Evolutionary conservation across 2,888 invertebrate genomes (phyloP).

Genomic region (Chironomus riparius): DNA sequence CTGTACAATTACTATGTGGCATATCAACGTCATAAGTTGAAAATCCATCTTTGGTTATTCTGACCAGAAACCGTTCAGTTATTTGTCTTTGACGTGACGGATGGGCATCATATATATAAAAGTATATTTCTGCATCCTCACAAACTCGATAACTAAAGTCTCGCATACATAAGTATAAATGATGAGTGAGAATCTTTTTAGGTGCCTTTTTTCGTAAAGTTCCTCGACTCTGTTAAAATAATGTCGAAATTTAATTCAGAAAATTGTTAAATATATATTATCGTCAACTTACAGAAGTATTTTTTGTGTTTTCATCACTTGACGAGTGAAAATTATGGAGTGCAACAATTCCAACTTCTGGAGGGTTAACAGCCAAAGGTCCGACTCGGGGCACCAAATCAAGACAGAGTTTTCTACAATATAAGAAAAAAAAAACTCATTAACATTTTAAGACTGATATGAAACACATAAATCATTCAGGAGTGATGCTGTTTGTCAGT

Average conservation of each 20-base stretch:
- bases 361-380: conserved; percentile 82
- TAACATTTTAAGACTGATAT: not conserved
- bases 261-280: not conserved
- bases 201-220: conserved; percentile 39
- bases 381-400: conserved; percentile 88
- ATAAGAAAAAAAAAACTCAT: conserved; percentile 34
- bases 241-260: not conserved
- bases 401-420: conserved; percentile 70
- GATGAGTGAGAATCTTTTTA: conserved; percentile 52
- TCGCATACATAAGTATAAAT: conserved; percentile 78
- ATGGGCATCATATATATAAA: conserved; percentile 68
- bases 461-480: conserved; percentile 3
- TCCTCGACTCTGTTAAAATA: conserved; percentile 38
- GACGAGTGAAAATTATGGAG: conserved; percentile 72
- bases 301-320: conserved; percentile 62
- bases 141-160: conserved; percentile 75
- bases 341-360: conserved; percentile 79
- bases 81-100: conserved; percentile 65
- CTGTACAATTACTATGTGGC: conserved; percentile 76
- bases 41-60: conserved; percentile 82
- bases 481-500: not conserved
- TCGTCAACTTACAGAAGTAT: conserved; percentile 53
- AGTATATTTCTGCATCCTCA: conserved; percentile 81
- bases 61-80: conserved; percentile 82
- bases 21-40: conserved; percentile 75